Percentiles rank a stretch among this genome's conserved stretches.
Evolutionary conservation across 2,888 invertebrate species (phyloP).

Genomic region (Platypus cylindrus): DNA sequence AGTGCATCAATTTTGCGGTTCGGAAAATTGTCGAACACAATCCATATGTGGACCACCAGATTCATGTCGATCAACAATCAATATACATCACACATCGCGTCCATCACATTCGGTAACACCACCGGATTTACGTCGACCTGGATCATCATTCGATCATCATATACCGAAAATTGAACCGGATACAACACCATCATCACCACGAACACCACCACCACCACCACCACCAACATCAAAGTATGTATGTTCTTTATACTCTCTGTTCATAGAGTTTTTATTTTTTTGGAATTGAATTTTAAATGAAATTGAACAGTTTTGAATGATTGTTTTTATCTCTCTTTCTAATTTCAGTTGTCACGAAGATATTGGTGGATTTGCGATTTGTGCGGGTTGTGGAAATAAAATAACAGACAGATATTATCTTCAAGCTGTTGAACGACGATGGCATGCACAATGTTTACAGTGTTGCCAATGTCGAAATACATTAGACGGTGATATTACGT

Average conservation of each 20-base stretch:
- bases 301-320: too few relatives aligned
- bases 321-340: slow-evolving; percentile 1
- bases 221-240: too few relatives aligned
- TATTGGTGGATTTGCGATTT: slow-evolving; percentile 40
- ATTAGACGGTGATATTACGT: slow-evolving; percentile 81
- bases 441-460: slow-evolving; percentile 85
- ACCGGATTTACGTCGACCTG: slow-evolving; percentile 24
- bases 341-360: slow-evolving; percentile 13
- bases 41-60: slow-evolving; percentile 21
- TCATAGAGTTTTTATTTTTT: background rate
- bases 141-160: slow-evolving; percentile 37
- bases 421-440: slow-evolving; percentile 80
- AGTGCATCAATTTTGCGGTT: slow-evolving; percentile 37
- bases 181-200: slow-evolving; percentile 38
- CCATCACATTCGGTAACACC: slow-evolving; percentile 17
- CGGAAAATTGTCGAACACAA: slow-evolving; percentile 31
- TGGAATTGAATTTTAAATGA: slow-evolving; percentile 1
- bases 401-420: slow-evolving; percentile 87
- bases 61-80: slow-evolving; percentile 22
- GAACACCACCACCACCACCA: slow-evolving; percentile 34
- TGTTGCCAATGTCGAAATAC: slow-evolving; percentile 84
- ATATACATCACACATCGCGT: slow-evolving; percentile 10
- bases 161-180: slow-evolving; percentile 43
- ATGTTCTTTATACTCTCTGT: background rate
- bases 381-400: slow-evolving; percentile 78